Evolutionary conservation across 1,140 invertebrate species (phyloP), one percentile per base, ranked within the genome.

Genomic region (Brachionus plicatilis): DNA sequence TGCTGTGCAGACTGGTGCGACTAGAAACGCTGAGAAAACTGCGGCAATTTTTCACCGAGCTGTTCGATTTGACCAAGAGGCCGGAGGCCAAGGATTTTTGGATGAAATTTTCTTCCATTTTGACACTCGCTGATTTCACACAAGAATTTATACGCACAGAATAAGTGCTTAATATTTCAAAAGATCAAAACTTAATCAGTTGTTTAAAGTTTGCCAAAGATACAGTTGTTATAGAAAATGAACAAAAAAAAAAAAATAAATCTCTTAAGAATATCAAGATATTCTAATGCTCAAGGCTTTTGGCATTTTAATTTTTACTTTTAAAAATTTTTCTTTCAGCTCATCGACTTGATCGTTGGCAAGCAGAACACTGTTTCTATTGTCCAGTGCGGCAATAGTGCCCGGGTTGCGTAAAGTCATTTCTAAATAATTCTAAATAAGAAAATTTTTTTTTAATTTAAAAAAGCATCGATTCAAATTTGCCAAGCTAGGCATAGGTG

Each of bases 331-430:
- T 65, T 82, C 79, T 68, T 20, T 82, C 20, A 82, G 20, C 41
- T 82, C 79, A 41, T 82, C 53, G 24, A 82, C 43, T 82, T 82
- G 79, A 65, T 82, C 79, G 12, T 43, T 82, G n/a, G 29, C 79
- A 14, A 82, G 41, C 41, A 82, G 27, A 12, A 82, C 65, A 65
- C 79, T 82, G 24, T 12, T 33, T 20, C 79, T 43, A 33, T 76
- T 50, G 17, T 72, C 45, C 20, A 76, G n/a, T 50, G 43, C 14
- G 1, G n/a, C 50, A 12, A 14, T 1, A n/a, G 14, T 29, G 43
- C 20, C 43, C 20, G 11, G 43, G 33, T 76, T 76, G 41, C 72
- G 41, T 76, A 76, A 76, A 50, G 72, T 76, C 72, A 76, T 76
- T 76, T 43, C 47, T 33, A 37, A 24, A n/a, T 43, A 43, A n/a